These are phyloP conservation scores for Pseudochromis fuscus DNA, from an alignment of 2,797 vertebrate species.

Conservation along the genomic window DNA sequence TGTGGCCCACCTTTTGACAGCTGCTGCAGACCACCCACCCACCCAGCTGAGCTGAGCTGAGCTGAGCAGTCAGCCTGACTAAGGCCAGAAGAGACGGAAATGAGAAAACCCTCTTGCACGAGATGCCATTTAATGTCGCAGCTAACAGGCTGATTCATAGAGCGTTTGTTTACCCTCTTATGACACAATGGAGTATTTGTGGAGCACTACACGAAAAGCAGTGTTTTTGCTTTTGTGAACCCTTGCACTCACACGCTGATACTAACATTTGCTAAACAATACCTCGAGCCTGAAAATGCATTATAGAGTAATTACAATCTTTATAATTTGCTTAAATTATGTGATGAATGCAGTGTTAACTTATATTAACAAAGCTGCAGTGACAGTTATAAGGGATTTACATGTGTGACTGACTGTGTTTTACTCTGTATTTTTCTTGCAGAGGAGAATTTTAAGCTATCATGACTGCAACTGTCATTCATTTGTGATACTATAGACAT, in stretches of 20 bases:
- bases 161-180: neutral
- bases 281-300: neutral
- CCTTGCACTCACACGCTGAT: neutral
- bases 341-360: neutral
- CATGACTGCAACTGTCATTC: neutral
- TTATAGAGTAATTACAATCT: neutral
- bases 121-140: constrained; percentile 45
- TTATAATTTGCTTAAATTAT: neutral
- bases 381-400: neutral
- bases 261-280: neutral
- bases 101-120: constrained; percentile 34
- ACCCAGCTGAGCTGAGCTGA: constrained; percentile 74
- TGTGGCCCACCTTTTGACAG: constrained; percentile 78
- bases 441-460: neutral
- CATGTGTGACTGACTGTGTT: neutral
- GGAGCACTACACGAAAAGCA: neutral
- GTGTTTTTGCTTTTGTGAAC: constrained; percentile 1
- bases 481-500: neutral
- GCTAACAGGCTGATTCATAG: constrained; percentile 25
- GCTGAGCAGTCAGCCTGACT: constrained; percentile 55
- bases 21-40: constrained; percentile 66
- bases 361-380: neutral
- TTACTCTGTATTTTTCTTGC: neutral
- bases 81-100: constrained; percentile 37
- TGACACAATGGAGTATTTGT: neutral